Conservation (phyloP, 2,113 vertebrate species). For the Pollimyrus isidori region DNA sequence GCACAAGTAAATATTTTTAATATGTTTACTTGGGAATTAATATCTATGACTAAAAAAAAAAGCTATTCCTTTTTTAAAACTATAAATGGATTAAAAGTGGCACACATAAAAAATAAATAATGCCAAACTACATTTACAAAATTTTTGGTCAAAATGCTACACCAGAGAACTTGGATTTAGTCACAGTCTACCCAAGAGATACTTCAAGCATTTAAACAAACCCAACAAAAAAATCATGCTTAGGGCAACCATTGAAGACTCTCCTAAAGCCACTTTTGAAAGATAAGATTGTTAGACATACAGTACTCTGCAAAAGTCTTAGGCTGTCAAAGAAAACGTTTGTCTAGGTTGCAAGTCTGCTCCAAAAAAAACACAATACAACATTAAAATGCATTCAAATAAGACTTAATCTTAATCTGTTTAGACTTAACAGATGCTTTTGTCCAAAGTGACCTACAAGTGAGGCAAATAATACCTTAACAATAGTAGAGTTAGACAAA, state of each 20-base stretch:
- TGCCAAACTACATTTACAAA: neutral
- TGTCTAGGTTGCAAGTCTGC: neutral
- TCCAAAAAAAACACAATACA: neutral
- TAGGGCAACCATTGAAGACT: constrained; percentile 3
- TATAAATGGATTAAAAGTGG: neutral
- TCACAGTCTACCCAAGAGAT: constrained; percentile 14
- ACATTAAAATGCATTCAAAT: neutral
- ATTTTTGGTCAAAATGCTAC: neutral
- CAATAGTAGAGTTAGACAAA: neutral
- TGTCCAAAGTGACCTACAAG: neutral
- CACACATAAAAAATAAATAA: neutral
- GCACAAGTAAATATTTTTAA: neutral
- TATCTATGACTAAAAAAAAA: neutral
- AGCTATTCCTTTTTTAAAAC: neutral
- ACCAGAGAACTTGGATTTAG: neutral
- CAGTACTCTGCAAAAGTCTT: neutral
- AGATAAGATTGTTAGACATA: neutral
- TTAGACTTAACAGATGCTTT: neutral
- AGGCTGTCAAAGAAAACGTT: neutral
- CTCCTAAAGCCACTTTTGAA: constrained; percentile 2
- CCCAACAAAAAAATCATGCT: neutral
- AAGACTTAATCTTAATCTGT: too few relatives aligned
- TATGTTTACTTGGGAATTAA: neutral
- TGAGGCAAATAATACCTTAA: neutral
- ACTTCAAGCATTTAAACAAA: constrained; percentile 16